These are phyloP conservation scores for Rhogogaster chlorosoma DNA, from an alignment of 2,888 invertebrate species.

Conservation along the genomic window DNA sequence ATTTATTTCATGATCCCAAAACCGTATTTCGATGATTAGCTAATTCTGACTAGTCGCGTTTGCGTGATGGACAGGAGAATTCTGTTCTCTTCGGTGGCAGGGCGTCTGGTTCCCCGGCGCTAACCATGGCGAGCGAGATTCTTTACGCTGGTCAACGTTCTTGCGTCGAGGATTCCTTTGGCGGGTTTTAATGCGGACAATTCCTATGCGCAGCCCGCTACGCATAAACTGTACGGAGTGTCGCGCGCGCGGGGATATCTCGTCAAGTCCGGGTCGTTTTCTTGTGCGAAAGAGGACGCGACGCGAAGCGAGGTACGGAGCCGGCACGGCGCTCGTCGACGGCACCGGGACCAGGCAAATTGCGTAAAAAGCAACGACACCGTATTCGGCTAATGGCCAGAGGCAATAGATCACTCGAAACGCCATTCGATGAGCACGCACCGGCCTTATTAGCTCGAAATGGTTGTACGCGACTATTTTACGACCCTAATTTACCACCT, in stretches of 20 bases:
- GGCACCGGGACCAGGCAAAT: constrained; percentile 47
- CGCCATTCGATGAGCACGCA: constrained; percentile 20
- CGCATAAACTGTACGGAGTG: constrained; percentile 60
- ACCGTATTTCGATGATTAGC: neutral
- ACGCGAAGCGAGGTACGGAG: neutral
- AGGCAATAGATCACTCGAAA: constrained; percentile 45
- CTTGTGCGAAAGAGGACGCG: constrained; percentile 1
- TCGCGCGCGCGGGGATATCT: constrained; percentile 57
- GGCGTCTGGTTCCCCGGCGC: constrained; percentile 46
- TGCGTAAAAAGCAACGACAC: constrained; percentile 35
- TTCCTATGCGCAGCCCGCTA: constrained; percentile 61
- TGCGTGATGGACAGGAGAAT: constrained; percentile 7
- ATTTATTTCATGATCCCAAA: neutral
- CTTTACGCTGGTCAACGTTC: constrained; percentile 55
- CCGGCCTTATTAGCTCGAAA: constrained; percentile 33
- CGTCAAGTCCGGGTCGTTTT: constrained; percentile 48
- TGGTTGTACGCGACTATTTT: constrained; percentile 36
- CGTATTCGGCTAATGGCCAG: constrained; percentile 48
- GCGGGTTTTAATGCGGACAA: constrained; percentile 61
- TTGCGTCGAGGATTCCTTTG: constrained; percentile 55
- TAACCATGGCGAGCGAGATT: constrained; percentile 54
- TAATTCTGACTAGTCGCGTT: neutral
- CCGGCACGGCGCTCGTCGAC: neutral
- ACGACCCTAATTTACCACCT: constrained; percentile 25
- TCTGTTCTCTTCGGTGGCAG: constrained; percentile 1